Conservation (phyloP, 2,113 vertebrate genomes). For the Rhipidura dahli region DNA sequence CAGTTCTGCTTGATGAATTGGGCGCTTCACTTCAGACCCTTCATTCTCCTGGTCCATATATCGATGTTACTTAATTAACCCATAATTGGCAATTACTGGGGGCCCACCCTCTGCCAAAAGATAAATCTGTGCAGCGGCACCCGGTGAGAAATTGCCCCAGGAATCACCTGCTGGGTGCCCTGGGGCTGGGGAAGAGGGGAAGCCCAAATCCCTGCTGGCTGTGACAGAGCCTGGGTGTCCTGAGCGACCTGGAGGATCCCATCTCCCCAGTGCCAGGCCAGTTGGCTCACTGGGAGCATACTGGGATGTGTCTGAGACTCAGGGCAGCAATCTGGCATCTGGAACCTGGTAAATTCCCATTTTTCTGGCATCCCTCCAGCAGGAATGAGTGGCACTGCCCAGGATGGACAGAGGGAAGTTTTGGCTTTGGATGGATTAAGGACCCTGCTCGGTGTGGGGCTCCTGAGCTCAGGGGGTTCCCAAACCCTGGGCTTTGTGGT, state of each 20-base stretch:
- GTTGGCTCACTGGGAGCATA: rapidly evolving
- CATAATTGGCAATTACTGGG: background rate
- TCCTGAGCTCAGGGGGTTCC: rapidly evolving
- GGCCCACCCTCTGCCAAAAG: background rate
- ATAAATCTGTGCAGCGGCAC: background rate
- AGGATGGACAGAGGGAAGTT: rapidly evolving
- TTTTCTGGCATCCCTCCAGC: background rate
- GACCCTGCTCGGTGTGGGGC: background rate
- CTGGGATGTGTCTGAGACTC: background rate
- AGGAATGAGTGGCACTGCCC: background rate
- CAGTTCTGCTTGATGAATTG: constrained; percentile 14
- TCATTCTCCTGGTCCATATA: background rate
- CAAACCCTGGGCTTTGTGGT: background rate
- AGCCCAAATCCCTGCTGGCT: rapidly evolving
- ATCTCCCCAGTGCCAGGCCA: rapidly evolving
- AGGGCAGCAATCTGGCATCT: rapidly evolving
- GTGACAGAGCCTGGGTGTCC: background rate
- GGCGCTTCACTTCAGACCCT: background rate
- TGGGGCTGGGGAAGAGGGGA: background rate
- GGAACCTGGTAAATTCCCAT: background rate
- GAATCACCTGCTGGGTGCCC: background rate
- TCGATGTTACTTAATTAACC: constrained; percentile 5
- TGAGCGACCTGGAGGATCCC: background rate
- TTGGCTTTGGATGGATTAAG: background rate
- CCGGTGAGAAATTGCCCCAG: background rate